Evolutionary conservation across 2,113 vertebrate species (phyloP), one percentile per base, ranked within the genome.

Genomic region (Eubucco bourcierii): DNA sequence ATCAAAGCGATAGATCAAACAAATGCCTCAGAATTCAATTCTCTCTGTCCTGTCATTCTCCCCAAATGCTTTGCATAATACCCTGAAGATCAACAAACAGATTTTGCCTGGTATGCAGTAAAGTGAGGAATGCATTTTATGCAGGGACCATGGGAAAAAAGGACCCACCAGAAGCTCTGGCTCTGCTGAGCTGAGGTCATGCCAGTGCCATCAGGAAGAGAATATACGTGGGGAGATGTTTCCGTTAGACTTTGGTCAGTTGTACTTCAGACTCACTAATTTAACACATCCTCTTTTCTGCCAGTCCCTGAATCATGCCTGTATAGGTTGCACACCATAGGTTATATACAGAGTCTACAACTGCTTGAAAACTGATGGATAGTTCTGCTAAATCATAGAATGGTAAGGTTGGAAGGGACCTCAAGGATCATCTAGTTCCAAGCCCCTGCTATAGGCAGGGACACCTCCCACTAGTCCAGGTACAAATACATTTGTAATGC

Each of bases 1-100:
- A 96, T 96, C 96, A 96, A 96, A 96, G 95, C 63, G 52, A 92
- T 95, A 96, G 96, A 96, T 96, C 92, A 96, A 96, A 96, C 92
- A 94, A 96, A 95, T 92, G 94, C 92, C 90, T 96, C 95, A 93
- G 91, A 96, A 96, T 94, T 95, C 93, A 87, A 82, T 92, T 92
- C 88, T 93, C 78, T 92, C 92, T 90, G 66, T 91, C 39, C 86
- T 95, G 95, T 92, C 96, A 93, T 96, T 95, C 92, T 93, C 68
- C 91, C 78, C 90, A 93, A 92, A 96, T 93, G 92, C 84, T 96
- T 96, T 96, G 95, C 94, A 96, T 96, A 96, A 93, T 94, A 93
- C 90, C 79, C 93, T 94, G 87, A 96, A 96, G 92, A 95, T 96
- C 96, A 95, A 86, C 95, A 94, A 96, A 94, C 81, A 96, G 92